Evolutionary conservation across 2,888 invertebrate species (phyloP).

Genomic region (Trisateles emortualis): DNA sequence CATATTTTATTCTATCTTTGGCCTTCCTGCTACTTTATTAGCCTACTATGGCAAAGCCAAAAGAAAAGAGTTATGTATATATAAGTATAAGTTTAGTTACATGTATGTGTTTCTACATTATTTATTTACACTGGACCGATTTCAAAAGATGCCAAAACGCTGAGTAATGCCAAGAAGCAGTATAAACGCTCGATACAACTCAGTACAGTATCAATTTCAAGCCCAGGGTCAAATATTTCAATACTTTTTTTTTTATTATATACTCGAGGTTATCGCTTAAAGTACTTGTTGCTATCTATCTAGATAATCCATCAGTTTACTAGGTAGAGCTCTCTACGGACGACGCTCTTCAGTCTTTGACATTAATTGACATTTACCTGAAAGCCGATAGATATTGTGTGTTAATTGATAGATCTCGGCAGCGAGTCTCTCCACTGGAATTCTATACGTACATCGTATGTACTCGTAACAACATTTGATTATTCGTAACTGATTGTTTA

Average conservation of each 20-base stretch:
- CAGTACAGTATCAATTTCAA: conserved; percentile 11
- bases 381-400: conserved; percentile 74
- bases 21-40: conserved; percentile 27
- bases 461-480: conserved; percentile 7
- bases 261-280: conserved; percentile 22
- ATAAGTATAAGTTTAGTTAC: background rate
- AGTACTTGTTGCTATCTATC: conserved; percentile 48
- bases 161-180: conserved; percentile 1
- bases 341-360: conserved; percentile 62
- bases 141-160: conserved; percentile 1
- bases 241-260: conserved; percentile 12
- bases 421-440: conserved; percentile 52
- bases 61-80: background rate
- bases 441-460: conserved; percentile 24
- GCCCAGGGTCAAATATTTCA: conserved; percentile 11
- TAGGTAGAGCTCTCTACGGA: conserved; percentile 50
- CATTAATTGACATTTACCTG: conserved; percentile 79
- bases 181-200: conserved; percentile 5
- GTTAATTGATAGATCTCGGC: conserved; percentile 80
- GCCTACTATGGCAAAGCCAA: conserved; percentile 6
- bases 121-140: background rate
- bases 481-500: conserved; percentile 5
- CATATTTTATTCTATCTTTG: conserved; percentile 33
- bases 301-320: conserved; percentile 47
- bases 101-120: background rate